phyloP scores from a whole-genome alignment of 1,140 invertebrate species.

The Monochamus saltuarius region DNA sequence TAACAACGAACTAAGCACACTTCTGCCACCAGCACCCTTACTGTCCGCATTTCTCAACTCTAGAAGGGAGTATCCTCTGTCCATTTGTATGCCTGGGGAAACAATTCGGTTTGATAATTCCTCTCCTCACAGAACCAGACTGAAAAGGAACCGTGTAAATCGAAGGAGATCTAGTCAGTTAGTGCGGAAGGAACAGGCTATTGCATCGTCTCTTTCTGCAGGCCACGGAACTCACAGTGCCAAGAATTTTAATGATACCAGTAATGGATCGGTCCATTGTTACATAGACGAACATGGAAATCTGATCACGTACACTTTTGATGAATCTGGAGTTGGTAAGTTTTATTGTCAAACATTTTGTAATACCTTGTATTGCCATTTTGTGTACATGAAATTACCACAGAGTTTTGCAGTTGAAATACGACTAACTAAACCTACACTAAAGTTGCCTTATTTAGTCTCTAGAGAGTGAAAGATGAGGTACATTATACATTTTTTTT shows the following conservation, averaged over 20 bases:
- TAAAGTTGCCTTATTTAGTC: too few species aligned
- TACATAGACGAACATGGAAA: slow-evolving; percentile 73
- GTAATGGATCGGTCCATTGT: slow-evolving; percentile 84
- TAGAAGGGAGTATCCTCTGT: slow-evolving; percentile 55
- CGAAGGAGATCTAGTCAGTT: slow-evolving; percentile 11
- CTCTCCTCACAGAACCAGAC: slow-evolving; percentile 12
- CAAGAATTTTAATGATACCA: slow-evolving; percentile 82
- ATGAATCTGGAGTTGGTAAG: slow-evolving; percentile 63
- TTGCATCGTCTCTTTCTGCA: slow-evolving; percentile 44
- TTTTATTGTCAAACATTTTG: too few species aligned
- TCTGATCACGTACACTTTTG: slow-evolving; percentile 83
- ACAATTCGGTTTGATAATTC: not conserved
- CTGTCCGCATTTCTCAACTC: slow-evolving; percentile 65
- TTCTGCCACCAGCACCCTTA: slow-evolving; percentile 60
- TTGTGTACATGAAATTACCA: too few species aligned
- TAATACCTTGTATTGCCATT: too few species aligned
- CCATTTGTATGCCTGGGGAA: slow-evolving; percentile 25
- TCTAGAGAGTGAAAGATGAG: too few species aligned
- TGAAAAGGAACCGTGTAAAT: slow-evolving; percentile 13
- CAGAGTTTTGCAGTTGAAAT: too few species aligned
- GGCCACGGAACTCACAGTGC: slow-evolving; percentile 69
- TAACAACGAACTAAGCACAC: slow-evolving; percentile 63
- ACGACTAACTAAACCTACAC: too few species aligned
- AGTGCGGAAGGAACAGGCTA: slow-evolving; percentile 46
- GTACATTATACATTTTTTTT: too few species aligned